Base-by-base conservation (phyloP, 2,888 invertebrate species). In the Adineta ricciae region DNA sequence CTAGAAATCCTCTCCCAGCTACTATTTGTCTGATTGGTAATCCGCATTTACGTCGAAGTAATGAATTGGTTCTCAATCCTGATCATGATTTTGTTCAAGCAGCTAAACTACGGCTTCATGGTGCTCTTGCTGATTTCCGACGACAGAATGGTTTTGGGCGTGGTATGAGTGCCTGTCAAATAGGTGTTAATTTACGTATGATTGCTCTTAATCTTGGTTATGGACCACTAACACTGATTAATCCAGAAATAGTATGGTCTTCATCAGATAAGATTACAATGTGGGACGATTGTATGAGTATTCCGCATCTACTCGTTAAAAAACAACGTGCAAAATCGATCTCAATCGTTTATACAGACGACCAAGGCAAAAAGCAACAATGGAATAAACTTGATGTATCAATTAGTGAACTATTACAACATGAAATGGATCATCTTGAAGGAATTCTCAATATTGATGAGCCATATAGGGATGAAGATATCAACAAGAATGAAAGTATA, bases 251-350 rank as follows among this genome's bases (percentile, higher is more conserved):
- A n/a, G 19, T 9, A 0, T 78, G 78, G 78, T n/a, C 38, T 11
- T 78, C 78, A 38, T 24, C 41, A 78, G 78, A 78, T 41, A 24
- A 1, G 14, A 78, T 78, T 41, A 78, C 78, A n/a, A 41, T 78
- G 78, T 78, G 78, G 78, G 78, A 78, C 41, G 78, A 78, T 41
- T 78, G 78, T 19, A 78, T 78, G 78, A 78, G 78, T 78, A 78
- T 78, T 78, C 78, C 78, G 41, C 41, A n/a, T 41, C 21, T 78
- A 7, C 38, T 78, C 21, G 41, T 78, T 78, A 78, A 78, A n/a
- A 78, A 78, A 78, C 78, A 78, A 78, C 78, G 78, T 41, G 8
- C 38, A n/a, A 78, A 78, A 78, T n/a, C 38, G 11, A 41, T 78
- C 9, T 78, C 78, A 9, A 78, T 78, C 14, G 41, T 8, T 21